phyloP scores from a whole-genome alignment of 2,888 invertebrate species.

The Drosophila meridionalis region DNA sequence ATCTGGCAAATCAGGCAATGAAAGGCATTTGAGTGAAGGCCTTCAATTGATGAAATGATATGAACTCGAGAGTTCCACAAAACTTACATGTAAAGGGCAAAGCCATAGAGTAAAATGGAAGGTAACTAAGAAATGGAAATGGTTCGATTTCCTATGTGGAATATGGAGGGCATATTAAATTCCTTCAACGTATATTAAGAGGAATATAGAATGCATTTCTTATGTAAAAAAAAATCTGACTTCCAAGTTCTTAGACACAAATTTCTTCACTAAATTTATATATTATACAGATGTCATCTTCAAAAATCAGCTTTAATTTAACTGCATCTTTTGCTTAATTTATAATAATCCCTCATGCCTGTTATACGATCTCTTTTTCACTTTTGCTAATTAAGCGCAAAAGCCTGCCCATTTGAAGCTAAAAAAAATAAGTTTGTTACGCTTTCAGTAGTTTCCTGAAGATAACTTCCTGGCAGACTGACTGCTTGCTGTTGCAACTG shows the following conservation, averaged over 20 bases:
- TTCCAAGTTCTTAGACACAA: no score
- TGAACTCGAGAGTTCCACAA: neutral
- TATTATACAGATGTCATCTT: no score
- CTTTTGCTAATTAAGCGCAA: slow-evolving; percentile 46
- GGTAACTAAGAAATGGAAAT: neutral
- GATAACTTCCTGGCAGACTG: slow-evolving; percentile 32
- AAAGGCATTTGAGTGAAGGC: slow-evolving; percentile 21
- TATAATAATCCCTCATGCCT: slow-evolving; percentile 1
- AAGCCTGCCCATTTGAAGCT: slow-evolving; percentile 15
- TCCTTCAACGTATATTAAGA: no score
- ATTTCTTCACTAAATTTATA: no score
- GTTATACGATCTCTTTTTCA: neutral
- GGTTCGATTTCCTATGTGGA: neutral
- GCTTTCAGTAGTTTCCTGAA: slow-evolving; percentile 23
- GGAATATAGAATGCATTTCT: no score
- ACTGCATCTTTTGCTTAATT: neutral
- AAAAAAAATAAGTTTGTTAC: slow-evolving; percentile 34
- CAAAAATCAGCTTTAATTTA: neutral
- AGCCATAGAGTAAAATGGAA: neutral
- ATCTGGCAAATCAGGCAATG: slow-evolving; percentile 29
- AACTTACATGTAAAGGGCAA: neutral
- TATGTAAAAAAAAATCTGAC: no score
- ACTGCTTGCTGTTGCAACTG: slow-evolving; percentile 14
- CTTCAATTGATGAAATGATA: slow-evolving; percentile 6
- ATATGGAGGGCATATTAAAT: neutral